Evolutionary conservation across 2,888 invertebrate genomes (phyloP), one percentile per base, ranked within the genome.

Genomic region (Isotomurus palustris): DNA sequence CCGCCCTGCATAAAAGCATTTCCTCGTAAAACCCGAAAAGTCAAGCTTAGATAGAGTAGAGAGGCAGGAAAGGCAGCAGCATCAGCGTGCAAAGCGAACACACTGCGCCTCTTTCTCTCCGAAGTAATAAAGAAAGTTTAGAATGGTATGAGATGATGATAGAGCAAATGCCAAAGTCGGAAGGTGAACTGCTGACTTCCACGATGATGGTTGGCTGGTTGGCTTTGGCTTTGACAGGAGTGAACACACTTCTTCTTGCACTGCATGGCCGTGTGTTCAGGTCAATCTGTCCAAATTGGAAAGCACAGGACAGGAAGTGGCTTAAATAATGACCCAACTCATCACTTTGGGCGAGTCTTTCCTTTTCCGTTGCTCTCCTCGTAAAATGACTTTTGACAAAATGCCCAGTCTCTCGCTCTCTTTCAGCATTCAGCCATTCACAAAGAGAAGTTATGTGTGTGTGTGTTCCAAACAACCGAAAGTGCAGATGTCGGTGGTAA

Each of bases 1-100:
- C 56, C 56, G 56, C 56, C 56, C 56, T 56, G 43, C 49, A 56
- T 56, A 56, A 56, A 56, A 56, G 56, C 56, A 50, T 56, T 56
- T 28, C 56, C 56, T 50, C 56, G 50, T 56, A 56, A 56, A 56
- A 56, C 49, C 43, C 32, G 47, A 29, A 40, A 41, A 45, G 45
- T 45, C 47, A 28, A 22, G 28, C 28, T 17, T 24, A 14, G 25
- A 38, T 36, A 51, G 22, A 25, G 25, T 21, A 49, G 49, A 27
- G 44, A 53, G 45, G 52, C n/a, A n/a, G n/a, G n/a, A n/a, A n/a
- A n/a, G n/a, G 40, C 36, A 12, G 45, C 25, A 45, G 10, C 12
- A 8, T 21, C 45, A 24, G n/a, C 8, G 25, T 6, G 19, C 40
- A n/a, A 6, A 6, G 10, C 40, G 19, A 10, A 40, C 40, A 40